A percentile compares a stretch with the other conserved stretches of the same genome.
phyloP scores from a whole-genome alignment of 1,140 invertebrate species.

The Scaptomyza montana region DNA sequence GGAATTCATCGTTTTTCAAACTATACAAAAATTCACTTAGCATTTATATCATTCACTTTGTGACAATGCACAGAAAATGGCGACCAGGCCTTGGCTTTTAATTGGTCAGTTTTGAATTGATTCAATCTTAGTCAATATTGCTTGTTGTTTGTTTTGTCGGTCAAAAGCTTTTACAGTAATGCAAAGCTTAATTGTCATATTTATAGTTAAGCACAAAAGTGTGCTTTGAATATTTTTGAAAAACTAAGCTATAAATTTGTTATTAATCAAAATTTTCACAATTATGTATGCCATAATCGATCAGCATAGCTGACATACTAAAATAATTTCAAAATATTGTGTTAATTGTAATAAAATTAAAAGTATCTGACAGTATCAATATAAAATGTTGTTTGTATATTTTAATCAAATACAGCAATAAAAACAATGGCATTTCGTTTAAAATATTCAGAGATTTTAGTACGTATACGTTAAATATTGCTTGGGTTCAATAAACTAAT shows the following conservation, averaged over 20 bases:
- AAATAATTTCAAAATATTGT: too few species aligned
- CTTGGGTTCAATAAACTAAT: slow-evolving; percentile 65
- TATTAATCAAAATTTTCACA: background rate
- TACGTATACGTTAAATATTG: background rate
- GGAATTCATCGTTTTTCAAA: background rate
- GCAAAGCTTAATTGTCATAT: slow-evolving; percentile 42
- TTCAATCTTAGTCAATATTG: slow-evolving; percentile 18
- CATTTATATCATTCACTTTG: background rate
- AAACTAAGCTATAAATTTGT: background rate
- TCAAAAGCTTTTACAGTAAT: slow-evolving; percentile 35
- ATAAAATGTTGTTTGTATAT: slow-evolving; percentile 2
- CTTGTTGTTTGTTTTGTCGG: slow-evolving; percentile 8
- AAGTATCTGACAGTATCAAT: background rate
- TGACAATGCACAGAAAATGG: slow-evolving; percentile 26
- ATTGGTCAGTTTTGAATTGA: slow-evolving; percentile 31
- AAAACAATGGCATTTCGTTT: slow-evolving; percentile 23
- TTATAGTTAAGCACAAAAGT: slow-evolving; percentile 52
- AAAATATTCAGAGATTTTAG: background rate
- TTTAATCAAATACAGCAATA: background rate
- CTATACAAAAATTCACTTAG: background rate
- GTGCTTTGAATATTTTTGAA: slow-evolving; percentile 35
- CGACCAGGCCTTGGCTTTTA: slow-evolving; percentile 2
- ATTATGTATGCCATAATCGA: too few species aligned
- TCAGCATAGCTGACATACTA: too few species aligned
- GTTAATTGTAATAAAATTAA: background rate